Base-by-base conservation (phyloP, 2,113 vertebrate species). In the Spea multiplicata region DNA sequence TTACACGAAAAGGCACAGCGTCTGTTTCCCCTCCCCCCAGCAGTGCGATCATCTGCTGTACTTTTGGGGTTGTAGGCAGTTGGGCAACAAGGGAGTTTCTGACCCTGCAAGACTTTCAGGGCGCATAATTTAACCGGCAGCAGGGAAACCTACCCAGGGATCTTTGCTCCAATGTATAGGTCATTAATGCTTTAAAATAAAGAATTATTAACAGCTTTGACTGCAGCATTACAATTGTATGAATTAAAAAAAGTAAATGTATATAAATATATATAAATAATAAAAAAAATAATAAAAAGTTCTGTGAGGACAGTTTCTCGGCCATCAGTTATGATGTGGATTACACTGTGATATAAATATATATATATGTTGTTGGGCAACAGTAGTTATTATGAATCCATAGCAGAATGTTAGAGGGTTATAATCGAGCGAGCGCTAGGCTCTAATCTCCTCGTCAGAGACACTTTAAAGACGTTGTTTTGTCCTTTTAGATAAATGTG, bases 301-400 rank as follows among this genome's bases (percentile, higher is more conserved):
- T 97, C 95, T 93, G 94, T 94, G 95, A 88, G n/a, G 94, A 97
- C 95, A 94, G n/a, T 95, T 92, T 95, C 95, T 95, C 94, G 93
- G 94, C 94, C 95, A 97, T 96, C 95, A 97, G 93, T 97, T 96
- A 95, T 96, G 96, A 97, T 95, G 96, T 96, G 95, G 93, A 96
- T 94, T 94, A 96, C 95, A 96, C 95, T 96, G 95, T 97, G 95
- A 96, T 97, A 95, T 95, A 95, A 93, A 94, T 95, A 95, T 94
- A 95, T 95, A 94, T 93, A 93, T 95, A 95, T 94, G 96, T 96
- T 96, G 95, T 96, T 95, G 95, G 95, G 95, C 95, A 96, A 96
- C 95, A 95, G 94, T 95, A 95, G 50, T 89, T 55, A 90, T 89
- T 84, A 78, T 78, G 66, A 65, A 66, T 88, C 89, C 89, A 89